These are phyloP conservation scores for Drosophila eohydei DNA, from an alignment of 2,888 invertebrate species.

Conservation along the genomic window DNA sequence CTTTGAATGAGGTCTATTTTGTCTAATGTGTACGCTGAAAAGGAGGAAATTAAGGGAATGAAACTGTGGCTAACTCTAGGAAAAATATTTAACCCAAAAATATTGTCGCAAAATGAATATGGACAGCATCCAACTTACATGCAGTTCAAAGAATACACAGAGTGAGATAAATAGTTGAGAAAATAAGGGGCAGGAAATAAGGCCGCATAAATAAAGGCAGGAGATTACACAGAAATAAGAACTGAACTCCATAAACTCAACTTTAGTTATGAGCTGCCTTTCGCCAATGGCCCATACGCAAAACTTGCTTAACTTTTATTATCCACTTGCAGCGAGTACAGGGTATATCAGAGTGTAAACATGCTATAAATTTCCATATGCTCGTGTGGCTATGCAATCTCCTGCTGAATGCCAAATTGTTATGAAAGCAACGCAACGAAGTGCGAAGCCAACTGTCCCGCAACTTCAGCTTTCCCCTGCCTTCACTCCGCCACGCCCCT, in stretches of 20 bases:
- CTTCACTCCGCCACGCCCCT: background rate
- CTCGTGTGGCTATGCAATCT: constrained; percentile 42
- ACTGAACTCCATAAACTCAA: background rate
- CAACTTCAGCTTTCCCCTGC: background rate
- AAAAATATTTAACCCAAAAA: too few species aligned
- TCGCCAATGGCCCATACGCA: background rate
- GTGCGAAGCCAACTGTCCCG: constrained; percentile 15
- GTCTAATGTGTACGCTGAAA: too few species aligned
- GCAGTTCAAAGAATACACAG: background rate
- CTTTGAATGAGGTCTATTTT: background rate
- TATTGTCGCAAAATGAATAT: too few species aligned
- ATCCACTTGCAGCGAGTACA: background rate
- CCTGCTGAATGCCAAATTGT: constrained; percentile 57
- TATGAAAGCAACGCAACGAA: constrained; percentile 54
- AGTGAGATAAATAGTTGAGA: background rate
- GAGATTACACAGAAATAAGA: background rate
- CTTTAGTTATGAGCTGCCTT: background rate
- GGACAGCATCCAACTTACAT: background rate
- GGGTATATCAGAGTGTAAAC: constrained; percentile 6
- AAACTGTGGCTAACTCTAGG: too few species aligned
- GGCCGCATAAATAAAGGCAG: too few species aligned
- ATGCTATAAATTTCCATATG: constrained; percentile 59
- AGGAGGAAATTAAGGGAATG: too few species aligned
- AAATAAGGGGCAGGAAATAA: background rate
- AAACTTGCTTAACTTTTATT: background rate